Evolutionary conservation across 2,888 invertebrate genomes (phyloP).

Genomic region (Fabriciana adippe): DNA sequence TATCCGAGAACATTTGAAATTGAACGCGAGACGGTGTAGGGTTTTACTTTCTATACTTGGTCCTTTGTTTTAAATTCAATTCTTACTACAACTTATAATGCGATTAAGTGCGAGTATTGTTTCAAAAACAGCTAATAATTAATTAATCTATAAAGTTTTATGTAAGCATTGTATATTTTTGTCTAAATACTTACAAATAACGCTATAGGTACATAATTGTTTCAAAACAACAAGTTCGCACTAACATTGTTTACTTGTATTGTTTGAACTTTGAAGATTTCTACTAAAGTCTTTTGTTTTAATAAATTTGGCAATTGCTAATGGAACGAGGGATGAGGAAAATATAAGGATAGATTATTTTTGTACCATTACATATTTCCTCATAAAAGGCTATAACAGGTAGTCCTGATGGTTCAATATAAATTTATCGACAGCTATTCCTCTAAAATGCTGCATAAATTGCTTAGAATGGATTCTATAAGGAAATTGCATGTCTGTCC

Average conservation of each 20-base stretch:
- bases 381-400: conserved; percentile 15
- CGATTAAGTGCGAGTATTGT: conserved; percentile 2
- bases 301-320: too few species aligned
- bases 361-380: conserved; percentile 14
- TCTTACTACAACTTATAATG: conserved; percentile 18
- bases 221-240: too few species aligned
- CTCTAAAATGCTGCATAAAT: conserved; percentile 55
- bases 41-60: conserved; percentile 29
- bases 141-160: too few species aligned
- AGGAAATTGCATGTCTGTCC: conserved; percentile 48
- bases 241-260: too few species aligned
- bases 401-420: conserved; percentile 48
- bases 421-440: conserved; percentile 56
- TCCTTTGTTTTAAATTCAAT: conserved; percentile 24
- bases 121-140: too few species aligned
- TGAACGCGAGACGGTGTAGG: conserved; percentile 39
- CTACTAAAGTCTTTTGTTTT: too few species aligned
- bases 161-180: too few species aligned
- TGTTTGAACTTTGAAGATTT: too few species aligned
- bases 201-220: too few species aligned
- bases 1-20: conserved; percentile 49
- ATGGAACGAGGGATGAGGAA: too few species aligned
- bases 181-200: too few species aligned
- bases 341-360: too few species aligned
- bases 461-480: conserved; percentile 47